Evolutionary conservation across 2,888 invertebrate species (phyloP), one percentile per base, ranked within the genome.

Genomic region (Xanthorhoe designata): DNA sequence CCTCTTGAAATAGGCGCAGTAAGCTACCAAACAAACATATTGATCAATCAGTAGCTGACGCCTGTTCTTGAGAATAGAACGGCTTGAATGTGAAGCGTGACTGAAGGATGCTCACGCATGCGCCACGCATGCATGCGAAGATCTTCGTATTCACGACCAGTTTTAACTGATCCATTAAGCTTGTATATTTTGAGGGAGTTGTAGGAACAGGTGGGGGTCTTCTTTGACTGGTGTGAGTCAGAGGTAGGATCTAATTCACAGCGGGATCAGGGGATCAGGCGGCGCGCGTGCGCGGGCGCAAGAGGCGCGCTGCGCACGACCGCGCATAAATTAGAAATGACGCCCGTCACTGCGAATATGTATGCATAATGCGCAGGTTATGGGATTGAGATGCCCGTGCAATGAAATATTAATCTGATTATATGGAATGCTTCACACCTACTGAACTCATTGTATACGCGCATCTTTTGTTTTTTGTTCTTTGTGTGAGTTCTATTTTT

Each of bases 311-410:
- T 77, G 84, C 65, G 81, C 89, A 89, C 90, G 89, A 89, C 79
- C 79, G 77, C 78, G 89, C 86, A 90, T 90, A 89, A 87, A 89
- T 89, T 89, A 88, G 80, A 81, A 79, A 79, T 82, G 84, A 84
- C 80, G 81, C 75, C 79, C 77, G 80, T 76, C 76, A 70, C 69
- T 62, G 70, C 64, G 63, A 67, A 73, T 72, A 70, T 71, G 70
- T 71, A 74, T 74, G 67, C 70, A 66, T 74, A 70, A 72, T 71
- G 66, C 57, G 68, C 66, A 58, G 63, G 64, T 49, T 32, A 17
- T 17, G 47, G 57, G 42, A 75, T 74, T 72, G 68, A 73, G 71
- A 69, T 72, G 63, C 67, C 71, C 72, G 66, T 68, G 67, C 60
- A 66, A 65, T 72, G 65, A 64, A 66, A 60, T 71, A 69, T 68